Conservation (phyloP, 2,113 vertebrate species). For the Brachionichthys hirsutus region DNA sequence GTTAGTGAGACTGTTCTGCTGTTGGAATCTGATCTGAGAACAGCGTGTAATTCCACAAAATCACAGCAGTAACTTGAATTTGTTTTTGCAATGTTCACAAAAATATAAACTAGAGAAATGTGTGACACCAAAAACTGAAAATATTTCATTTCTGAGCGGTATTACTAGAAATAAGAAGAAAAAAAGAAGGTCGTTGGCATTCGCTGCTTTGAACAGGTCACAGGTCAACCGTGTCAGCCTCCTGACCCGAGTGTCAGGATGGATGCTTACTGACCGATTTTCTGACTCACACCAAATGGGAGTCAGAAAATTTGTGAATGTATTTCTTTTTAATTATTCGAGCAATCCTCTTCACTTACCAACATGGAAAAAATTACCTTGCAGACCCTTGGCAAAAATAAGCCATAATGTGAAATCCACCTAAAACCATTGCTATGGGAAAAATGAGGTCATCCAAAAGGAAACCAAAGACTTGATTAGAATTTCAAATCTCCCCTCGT, state of each 20-base stretch:
- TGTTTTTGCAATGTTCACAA: conserved; percentile 8
- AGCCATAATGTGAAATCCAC: conserved; percentile 81
- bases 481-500: conserved; percentile 80
- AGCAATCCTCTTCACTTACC: conserved; percentile 67
- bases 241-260: background rate
- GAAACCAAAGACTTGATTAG: conserved; percentile 84
- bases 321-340: conserved; percentile 73
- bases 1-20: conserved; percentile 24
- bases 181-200: conserved; percentile 11
- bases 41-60: conserved; percentile 7
- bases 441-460: conserved; percentile 83
- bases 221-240: conserved; percentile 16
- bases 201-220: conserved; percentile 7
- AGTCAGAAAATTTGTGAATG: conserved; percentile 54
- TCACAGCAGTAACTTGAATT: background rate
- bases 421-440: conserved; percentile 80
- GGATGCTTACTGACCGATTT: background rate
- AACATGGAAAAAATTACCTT: conserved; percentile 82
- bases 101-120: background rate
- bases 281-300: conserved; percentile 35
- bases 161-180: conserved; percentile 11
- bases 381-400: conserved; percentile 79
- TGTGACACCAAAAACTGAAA: background rate
- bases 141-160: conserved; percentile 5
- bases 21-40: conserved; percentile 8